Percentiles rank a stretch among this genome's conserved stretches.
Conservation (phyloP, 2,888 invertebrate genomes). For the Siphonodentalium dalli region DNA sequence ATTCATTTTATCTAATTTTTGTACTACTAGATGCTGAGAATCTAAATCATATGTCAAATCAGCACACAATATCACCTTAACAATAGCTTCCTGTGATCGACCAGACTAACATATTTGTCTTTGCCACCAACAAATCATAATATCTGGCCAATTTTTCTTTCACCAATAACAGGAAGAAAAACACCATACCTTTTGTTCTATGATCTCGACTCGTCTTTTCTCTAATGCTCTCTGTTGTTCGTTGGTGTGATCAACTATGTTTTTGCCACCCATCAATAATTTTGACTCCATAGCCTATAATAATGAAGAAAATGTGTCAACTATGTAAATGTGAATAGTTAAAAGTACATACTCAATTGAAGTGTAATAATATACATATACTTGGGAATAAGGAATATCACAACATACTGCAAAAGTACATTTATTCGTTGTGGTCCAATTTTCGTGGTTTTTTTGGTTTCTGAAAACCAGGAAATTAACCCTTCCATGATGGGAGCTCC, state of each 20-base stretch:
- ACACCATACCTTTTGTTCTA: conserved; percentile 85
- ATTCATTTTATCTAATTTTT: neutral
- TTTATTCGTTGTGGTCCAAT: too few relatives aligned
- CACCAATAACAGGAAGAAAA: too few relatives aligned
- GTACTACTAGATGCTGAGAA: neutral
- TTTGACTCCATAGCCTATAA: conserved; percentile 84
- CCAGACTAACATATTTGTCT: neutral
- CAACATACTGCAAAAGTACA: too few relatives aligned
- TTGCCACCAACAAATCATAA: too few relatives aligned
- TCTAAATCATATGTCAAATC: neutral
- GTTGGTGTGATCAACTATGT: conserved; percentile 93
- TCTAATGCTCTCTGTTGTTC: conserved; percentile 91
- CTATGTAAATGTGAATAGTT: neutral
- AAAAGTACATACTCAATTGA: neutral
- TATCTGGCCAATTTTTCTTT: too few relatives aligned
- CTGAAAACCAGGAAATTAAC: too few relatives aligned
- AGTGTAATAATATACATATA: neutral
- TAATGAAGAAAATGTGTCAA: neutral
- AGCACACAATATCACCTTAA: neutral
- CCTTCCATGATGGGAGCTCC: too few relatives aligned
- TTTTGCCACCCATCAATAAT: conserved; percentile 91
- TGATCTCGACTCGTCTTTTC: conserved; percentile 83
- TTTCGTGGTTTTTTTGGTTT: too few relatives aligned
- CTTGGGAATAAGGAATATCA: neutral
- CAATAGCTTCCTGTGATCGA: neutral